These are phyloP conservation scores for Eurois occulta DNA, from an alignment of 2,888 invertebrate species.

Conservation along the genomic window DNA sequence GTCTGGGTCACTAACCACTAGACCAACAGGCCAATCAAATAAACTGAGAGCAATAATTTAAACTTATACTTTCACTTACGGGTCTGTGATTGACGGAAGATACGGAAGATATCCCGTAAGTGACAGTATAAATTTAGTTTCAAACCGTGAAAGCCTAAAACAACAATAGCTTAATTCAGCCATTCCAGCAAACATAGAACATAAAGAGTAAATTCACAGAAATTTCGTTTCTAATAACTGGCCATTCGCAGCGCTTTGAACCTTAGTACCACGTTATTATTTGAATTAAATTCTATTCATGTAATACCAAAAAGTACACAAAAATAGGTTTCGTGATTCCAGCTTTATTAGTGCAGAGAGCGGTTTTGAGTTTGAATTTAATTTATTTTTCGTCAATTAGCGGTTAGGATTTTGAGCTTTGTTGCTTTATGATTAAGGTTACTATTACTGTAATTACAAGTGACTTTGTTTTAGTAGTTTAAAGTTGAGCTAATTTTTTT, in stretches of 20 bases:
- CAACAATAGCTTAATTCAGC: background rate
- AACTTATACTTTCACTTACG: no score
- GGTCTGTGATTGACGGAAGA: no score
- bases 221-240: background rate
- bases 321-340: constrained; percentile 9
- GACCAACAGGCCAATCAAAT: no score
- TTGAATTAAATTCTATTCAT: constrained; percentile 27
- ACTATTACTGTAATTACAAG: background rate
- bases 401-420: background rate
- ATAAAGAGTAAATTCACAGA: background rate
- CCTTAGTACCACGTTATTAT: background rate
- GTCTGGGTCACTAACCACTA: no score
- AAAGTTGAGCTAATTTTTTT: no score
- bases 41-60: no score
- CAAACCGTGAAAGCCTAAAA: no score
- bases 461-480: background rate
- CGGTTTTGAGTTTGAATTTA: background rate
- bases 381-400: background rate
- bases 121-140: no score
- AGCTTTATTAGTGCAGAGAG: background rate
- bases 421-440: background rate
- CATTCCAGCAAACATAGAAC: background rate
- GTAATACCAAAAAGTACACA: background rate
- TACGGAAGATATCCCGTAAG: no score
- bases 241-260: background rate